These are phyloP conservation scores for Axinella damicornis DNA, from an alignment of 37 sponge, comb jelly and placozoan genomes.

Conservation along the genomic window DNA sequence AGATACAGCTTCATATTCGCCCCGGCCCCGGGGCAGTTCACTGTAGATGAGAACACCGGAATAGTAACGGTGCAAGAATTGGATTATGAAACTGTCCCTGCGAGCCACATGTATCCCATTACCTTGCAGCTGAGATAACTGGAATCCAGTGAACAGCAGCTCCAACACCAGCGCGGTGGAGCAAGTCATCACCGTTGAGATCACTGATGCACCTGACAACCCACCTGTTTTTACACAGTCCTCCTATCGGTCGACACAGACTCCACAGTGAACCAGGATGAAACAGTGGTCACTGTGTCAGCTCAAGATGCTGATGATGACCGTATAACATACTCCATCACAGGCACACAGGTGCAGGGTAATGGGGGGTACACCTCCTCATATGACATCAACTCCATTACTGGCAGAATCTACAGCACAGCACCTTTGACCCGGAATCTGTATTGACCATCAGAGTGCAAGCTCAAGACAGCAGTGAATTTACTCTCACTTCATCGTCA, in stretches of 20 bases:
- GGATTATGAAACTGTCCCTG: conserved; percentile 50
- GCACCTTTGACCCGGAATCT: conserved; percentile 9
- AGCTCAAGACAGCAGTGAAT: conserved; percentile 17
- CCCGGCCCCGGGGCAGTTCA: background rate
- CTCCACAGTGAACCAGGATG: conserved; percentile 23
- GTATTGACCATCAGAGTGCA: background rate
- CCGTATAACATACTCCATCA: conserved; percentile 16
- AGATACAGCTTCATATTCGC: background rate
- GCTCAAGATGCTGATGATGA: conserved; percentile 46
- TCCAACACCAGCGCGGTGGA: background rate
- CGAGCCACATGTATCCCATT: background rate
- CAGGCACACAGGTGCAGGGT: background rate
- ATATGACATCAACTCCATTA: background rate
- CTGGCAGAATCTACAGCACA: conserved; percentile 11
- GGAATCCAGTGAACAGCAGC: background rate
- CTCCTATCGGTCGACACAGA: conserved; percentile 3
- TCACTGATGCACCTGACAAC: conserved; percentile 47
- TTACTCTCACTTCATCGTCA: background rate
- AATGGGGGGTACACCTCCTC: background rate
- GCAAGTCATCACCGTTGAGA: conserved; percentile 3
- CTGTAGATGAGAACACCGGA: conserved; percentile 1
- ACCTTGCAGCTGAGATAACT: background rate
- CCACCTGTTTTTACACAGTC: conserved; percentile 11
- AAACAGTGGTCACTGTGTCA: background rate
- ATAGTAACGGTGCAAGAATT: conserved; percentile 7